Evolutionary conservation across 53 echinoderm and acorn worm genomes (phyloP).

Genomic region (Holothuria leucospilota): DNA sequence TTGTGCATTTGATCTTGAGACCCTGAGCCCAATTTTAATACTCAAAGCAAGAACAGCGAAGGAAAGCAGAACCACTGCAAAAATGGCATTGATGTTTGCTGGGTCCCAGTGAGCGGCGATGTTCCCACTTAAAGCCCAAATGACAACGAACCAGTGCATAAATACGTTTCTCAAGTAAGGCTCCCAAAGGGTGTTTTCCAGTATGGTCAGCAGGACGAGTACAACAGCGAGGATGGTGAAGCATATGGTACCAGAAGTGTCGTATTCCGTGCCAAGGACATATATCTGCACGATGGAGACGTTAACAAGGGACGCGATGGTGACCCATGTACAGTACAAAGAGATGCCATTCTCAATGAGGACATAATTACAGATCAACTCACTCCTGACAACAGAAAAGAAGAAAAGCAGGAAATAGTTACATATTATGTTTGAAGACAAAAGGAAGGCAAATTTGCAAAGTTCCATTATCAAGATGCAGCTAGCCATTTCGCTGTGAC

Average conservation of each 20-base stretch:
- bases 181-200: constrained; percentile 5
- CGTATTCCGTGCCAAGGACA: not conserved
- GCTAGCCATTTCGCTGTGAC: too few relatives aligned
- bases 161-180: constrained; percentile 1
- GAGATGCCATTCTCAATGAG: constrained; percentile 27
- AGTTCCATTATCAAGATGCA: not conserved
- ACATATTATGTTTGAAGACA: not conserved
- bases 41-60: not conserved
- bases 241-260: constrained; percentile 34
- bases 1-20: not conserved
- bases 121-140: constrained; percentile 28
- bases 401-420: not conserved
- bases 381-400: not conserved
- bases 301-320: constrained; percentile 15
- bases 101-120: constrained; percentile 26
- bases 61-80: constrained; percentile 10
- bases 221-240: constrained; percentile 33
- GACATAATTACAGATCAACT: constrained; percentile 2
- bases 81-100: not conserved
- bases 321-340: constrained; percentile 21
- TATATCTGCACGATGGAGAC: constrained; percentile 33
- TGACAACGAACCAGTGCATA: constrained; percentile 14
- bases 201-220: not conserved
- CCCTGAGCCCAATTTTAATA: not conserved
- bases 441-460: not conserved